Evolutionary conservation across 2,888 invertebrate species (phyloP).

Genomic region (Ectobius pallidus): DNA sequence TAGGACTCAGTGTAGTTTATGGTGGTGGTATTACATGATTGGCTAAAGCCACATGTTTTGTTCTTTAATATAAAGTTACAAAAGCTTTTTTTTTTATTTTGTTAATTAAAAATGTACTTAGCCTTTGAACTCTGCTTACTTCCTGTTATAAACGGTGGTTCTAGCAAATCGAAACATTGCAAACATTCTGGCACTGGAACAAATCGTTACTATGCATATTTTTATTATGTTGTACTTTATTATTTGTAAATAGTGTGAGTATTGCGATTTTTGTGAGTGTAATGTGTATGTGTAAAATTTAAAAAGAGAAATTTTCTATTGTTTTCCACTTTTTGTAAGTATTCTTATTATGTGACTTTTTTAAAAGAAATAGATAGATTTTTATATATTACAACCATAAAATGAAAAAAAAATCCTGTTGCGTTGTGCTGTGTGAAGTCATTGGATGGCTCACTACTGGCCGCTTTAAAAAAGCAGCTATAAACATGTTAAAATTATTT

Average conservation of each 20-base stretch:
- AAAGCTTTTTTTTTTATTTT: constrained; percentile 26
- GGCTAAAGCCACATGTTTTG: constrained; percentile 24
- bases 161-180: constrained; percentile 30
- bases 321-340: constrained; percentile 40
- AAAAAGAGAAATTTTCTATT: constrained; percentile 33
- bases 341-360: constrained; percentile 36
- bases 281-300: constrained; percentile 26
- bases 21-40: constrained; percentile 36
- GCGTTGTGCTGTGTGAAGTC: constrained; percentile 29
- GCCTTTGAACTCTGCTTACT: constrained; percentile 19
- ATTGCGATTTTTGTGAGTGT: constrained; percentile 31
- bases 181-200: constrained; percentile 30
- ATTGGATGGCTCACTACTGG: constrained; percentile 27
- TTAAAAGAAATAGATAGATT: constrained; percentile 31
- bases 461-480: constrained; percentile 32
- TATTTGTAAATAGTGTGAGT: constrained; percentile 34
- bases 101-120: constrained; percentile 30
- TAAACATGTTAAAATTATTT: constrained; percentile 19
- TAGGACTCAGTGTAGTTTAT: constrained; percentile 34
- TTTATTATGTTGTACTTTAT: constrained; percentile 39
- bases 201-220: constrained; percentile 32
- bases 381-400: constrained; percentile 37
- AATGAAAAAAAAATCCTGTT: constrained; percentile 21
- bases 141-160: background rate
- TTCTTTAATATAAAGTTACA: constrained; percentile 15